Evolutionary conservation across 1,140 invertebrate genomes (phyloP), one percentile per base, ranked within the genome.

Genomic region (Stegodyphus mimosarum): DNA sequence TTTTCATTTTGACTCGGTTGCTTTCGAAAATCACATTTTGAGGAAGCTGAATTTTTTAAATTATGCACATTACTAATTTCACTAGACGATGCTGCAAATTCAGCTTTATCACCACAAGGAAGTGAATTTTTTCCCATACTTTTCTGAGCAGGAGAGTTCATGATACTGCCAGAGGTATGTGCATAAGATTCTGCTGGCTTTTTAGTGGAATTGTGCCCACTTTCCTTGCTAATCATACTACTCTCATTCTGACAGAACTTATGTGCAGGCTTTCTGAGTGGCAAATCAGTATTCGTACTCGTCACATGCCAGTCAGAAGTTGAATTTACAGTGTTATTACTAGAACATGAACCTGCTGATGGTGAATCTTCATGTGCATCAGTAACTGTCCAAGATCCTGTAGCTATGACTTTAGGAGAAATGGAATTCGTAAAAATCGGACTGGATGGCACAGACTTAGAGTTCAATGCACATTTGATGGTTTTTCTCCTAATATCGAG

Each of bases 291-390:
- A 11, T 85, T 86, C 60, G 87, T 87, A 15, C 89, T 88, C 18
- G 84, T 88, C 3, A 91, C 89, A 55, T 88, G 88, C 91, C 90
- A 91, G 60, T 89, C 90, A 71, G 90, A 89, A 6, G 90, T 90
- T 6, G 90, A 91, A 81, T 90, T 90, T 6, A 89, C 88, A 88
- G 90, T 90, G 60, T 87, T 88, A 33, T 76, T 87, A 85, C 89
- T 90, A 17, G 89, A 89, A 69, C 80, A 88, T 10, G 90, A 90
- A 11, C 88, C 89, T 11, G 90, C 53, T 3, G 89, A 89, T 10
- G 90, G 89, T 66, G 90, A 90, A 6, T 33, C 87, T 88, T 13
- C 87, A 48, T 86, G 88, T 49, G 90, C 89, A 48, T 90, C 88
- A 60, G 84, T 71, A 7, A 91, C 89, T 13, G 88, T 87, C 91